Evolutionary conservation across 2,797 vertebrate species (phyloP).

Genomic region (Chaunax sp.): DNA sequence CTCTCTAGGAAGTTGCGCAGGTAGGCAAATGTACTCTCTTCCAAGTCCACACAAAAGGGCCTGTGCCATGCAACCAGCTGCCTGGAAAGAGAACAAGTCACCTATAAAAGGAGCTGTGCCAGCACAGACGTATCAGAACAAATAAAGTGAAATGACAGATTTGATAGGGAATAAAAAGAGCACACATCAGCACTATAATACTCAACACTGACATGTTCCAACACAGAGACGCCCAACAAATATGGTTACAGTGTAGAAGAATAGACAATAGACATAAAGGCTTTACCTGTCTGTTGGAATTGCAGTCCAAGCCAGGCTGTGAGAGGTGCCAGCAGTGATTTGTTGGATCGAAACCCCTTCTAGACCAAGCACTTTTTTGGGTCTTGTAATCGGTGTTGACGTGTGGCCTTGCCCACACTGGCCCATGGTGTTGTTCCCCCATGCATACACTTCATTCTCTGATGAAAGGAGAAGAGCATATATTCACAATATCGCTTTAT

Average conservation of each 20-base stretch:
- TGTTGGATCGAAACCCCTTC: conserved; percentile 87
- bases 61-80: conserved; percentile 89
- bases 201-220: neutral
- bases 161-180: neutral
- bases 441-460: conserved; percentile 90
- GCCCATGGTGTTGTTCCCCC: conserved; percentile 91
- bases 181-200: no score
- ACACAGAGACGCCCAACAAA: neutral
- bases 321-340: conserved; percentile 88
- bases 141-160: neutral
- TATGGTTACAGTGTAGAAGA: neutral
- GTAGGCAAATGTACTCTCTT: conserved; percentile 87
- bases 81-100: conserved; percentile 59
- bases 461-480: conserved; percentile 14
- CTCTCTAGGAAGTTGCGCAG: conserved; percentile 85
- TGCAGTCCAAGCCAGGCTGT: conserved; percentile 89
- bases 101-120: conserved; percentile 11
- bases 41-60: conserved; percentile 87
- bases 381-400: conserved; percentile 88
- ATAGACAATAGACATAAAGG: neutral
- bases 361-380: conserved; percentile 87
- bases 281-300: conserved; percentile 85
- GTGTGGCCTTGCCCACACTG: conserved; percentile 88
- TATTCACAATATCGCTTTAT: no score
- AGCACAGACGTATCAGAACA: conserved; percentile 17